A percentile compares a stretch with the other conserved stretches of the same genome.
Conservation (phyloP, 2,113 vertebrate genomes). For the Pomatostomus ruficeps region DNA sequence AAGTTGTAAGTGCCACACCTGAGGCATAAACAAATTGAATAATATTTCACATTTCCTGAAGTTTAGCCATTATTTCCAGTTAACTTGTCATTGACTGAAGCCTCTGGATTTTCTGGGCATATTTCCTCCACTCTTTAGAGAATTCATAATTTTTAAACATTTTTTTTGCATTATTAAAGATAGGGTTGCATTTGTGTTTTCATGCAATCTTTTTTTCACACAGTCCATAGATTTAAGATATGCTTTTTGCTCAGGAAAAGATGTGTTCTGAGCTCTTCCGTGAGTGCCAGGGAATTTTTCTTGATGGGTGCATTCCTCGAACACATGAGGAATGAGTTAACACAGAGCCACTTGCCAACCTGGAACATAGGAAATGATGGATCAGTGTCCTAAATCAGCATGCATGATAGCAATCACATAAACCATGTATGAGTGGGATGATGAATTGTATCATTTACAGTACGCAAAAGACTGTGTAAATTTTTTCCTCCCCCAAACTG, state of each 20-base stretch:
- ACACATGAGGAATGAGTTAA: neutral
- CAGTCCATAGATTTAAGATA: neutral
- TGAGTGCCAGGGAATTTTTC: neutral
- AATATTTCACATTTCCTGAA: neutral
- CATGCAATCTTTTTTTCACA: neutral
- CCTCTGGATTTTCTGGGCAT: neutral
- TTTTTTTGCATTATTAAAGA: neutral
- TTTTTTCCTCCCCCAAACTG: neutral
- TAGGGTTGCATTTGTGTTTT: neutral
- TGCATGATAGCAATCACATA: neutral
- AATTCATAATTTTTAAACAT: neutral
- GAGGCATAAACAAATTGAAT: neutral
- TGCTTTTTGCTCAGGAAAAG: neutral
- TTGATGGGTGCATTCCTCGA: neutral
- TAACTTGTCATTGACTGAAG: neutral
- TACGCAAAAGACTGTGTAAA: neutral
- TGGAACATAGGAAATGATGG: neutral
- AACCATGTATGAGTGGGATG: neutral
- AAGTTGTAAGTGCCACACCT: neutral
- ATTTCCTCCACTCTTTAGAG: neutral
- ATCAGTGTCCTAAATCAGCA: conserved; percentile 20
- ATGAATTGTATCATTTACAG: conserved; percentile 8
- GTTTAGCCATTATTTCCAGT: neutral
- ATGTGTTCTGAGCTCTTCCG: neutral
- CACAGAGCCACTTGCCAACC: neutral